Evolutionary conservation across 2,888 invertebrate genomes (phyloP).

Genomic region (Megalurothrips usitatus): DNA sequence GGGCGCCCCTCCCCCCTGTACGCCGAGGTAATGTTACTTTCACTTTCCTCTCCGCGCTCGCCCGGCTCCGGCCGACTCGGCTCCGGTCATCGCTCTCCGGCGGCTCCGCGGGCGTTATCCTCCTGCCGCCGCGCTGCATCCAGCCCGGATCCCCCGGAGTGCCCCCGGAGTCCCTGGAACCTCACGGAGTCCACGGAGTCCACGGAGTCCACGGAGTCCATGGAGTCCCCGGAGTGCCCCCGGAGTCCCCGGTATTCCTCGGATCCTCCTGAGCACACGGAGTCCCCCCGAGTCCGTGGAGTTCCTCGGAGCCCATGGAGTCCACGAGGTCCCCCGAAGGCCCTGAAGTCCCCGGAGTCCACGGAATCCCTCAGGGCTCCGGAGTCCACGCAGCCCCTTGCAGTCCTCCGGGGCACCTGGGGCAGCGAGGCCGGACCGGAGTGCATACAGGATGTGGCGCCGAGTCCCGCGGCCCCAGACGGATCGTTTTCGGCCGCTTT

Average conservation of each 20-base stretch:
- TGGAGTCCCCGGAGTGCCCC: neutral
- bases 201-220: neutral
- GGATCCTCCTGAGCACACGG: neutral
- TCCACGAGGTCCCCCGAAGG: too few relatives aligned
- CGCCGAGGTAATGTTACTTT: constrained; percentile 17
- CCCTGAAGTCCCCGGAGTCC: too few relatives aligned
- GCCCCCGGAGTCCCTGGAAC: neutral
- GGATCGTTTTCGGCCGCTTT: too few relatives aligned
- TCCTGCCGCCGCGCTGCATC: neutral
- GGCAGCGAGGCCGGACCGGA: too few relatives aligned
- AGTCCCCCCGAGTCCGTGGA: neutral
- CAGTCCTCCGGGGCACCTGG: too few relatives aligned
- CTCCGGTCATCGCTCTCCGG: constrained; percentile 21
- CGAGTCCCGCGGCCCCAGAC: too few relatives aligned
- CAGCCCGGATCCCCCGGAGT: neutral
- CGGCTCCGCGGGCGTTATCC: neutral
- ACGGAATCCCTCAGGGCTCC: too few relatives aligned
- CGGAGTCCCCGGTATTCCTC: neutral
- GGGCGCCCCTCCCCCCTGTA: neutral
- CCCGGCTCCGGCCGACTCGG: neutral
- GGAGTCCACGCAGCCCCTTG: too few relatives aligned
- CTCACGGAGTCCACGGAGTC: neutral
- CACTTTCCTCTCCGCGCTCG: neutral
- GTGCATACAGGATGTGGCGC: too few relatives aligned
- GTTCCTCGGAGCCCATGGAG: neutral